A percentile compares a stretch with the other conserved stretches of the same genome.
Evolutionary conservation across 2,888 invertebrate genomes (phyloP).

Genomic region (Osedax frankpressi): DNA sequence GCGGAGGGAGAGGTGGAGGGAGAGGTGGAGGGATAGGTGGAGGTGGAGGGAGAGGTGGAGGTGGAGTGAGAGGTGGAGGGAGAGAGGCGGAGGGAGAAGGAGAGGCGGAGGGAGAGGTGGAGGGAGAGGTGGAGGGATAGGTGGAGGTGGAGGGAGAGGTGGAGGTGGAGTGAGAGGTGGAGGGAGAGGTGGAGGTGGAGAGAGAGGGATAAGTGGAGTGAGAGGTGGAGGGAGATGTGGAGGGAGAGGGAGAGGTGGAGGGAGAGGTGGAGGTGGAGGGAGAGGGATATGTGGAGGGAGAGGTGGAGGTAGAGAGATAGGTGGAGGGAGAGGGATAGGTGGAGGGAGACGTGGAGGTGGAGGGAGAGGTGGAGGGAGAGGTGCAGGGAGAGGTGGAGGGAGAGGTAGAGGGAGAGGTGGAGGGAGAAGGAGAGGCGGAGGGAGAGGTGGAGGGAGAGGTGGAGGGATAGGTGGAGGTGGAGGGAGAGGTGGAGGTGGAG

Average conservation of each 20-base stretch:
- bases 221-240: neutral
- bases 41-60: neutral
- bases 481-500: neutral
- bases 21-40: neutral
- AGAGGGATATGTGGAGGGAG: neutral
- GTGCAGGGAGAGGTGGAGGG: neutral
- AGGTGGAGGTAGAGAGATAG: neutral
- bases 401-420: neutral
- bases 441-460: neutral
- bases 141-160: neutral
- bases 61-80: neutral
- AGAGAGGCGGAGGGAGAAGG: slow-evolving; percentile 7
- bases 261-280: neutral
- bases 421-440: neutral
- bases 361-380: neutral
- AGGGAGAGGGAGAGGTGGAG: neutral
- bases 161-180: neutral
- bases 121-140: neutral
- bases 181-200: neutral
- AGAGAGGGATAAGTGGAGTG: neutral
- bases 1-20: neutral
- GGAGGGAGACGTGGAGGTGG: too few relatives aligned
- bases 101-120: neutral
- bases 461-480: neutral
- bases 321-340: neutral